Evolutionary conservation across 2,113 vertebrate species (phyloP).

Genomic region (Vireo altiloquus): DNA sequence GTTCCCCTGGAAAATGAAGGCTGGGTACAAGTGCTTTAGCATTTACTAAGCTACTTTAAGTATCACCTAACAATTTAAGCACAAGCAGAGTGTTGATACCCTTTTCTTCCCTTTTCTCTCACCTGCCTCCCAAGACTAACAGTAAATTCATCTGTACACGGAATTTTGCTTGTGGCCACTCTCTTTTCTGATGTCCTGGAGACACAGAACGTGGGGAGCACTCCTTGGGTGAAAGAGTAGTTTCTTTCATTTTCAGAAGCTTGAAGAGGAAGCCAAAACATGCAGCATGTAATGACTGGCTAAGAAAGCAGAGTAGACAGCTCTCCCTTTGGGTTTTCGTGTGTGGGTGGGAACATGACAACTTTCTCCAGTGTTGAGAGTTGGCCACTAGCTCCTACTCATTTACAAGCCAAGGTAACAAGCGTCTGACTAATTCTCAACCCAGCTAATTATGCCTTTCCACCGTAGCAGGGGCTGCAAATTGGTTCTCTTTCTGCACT

Average conservation of each 20-base stretch:
- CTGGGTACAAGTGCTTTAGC: background rate
- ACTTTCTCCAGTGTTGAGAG: background rate
- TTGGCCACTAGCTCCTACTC: background rate
- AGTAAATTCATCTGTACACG: background rate
- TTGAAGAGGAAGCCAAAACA: background rate
- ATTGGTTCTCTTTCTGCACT: background rate
- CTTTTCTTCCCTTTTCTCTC: background rate
- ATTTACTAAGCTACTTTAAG: background rate
- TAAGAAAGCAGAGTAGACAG: background rate
- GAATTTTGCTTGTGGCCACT: background rate
- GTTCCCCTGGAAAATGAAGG: background rate
- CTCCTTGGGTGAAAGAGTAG: background rate
- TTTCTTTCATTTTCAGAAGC: background rate
- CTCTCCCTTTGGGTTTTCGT: background rate
- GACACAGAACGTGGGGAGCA: rapidly evolving
- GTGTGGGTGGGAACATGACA: background rate
- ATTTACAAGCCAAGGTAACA: background rate
- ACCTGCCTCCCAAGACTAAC: background rate
- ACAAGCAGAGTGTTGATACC: background rate
- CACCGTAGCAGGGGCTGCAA: background rate
- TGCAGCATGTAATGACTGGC: background rate
- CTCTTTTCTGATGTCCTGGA: background rate
- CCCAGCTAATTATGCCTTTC: background rate
- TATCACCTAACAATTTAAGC: background rate
- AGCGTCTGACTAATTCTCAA: background rate